phyloP scores from a whole-genome alignment of 1,140 invertebrate genomes.

The Globodera rostochiensis region DNA sequence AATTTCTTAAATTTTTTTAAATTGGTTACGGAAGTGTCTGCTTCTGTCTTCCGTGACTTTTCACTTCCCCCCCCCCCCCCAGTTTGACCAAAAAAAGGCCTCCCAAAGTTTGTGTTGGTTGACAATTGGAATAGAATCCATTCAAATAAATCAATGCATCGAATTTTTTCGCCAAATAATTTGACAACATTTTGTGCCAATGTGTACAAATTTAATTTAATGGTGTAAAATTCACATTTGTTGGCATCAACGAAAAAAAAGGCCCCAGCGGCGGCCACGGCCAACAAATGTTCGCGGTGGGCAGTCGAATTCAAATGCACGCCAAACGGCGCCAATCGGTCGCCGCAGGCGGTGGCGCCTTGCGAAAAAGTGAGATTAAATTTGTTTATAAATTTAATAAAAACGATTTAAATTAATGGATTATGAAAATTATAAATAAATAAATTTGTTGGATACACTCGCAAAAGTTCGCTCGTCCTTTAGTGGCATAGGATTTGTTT shows the following conservation, averaged over 20 bases:
- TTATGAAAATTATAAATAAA: too few species aligned
- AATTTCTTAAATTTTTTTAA: background rate
- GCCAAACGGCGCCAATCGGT: slow-evolving; percentile 10
- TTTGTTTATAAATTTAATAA: too few species aligned
- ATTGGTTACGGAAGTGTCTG: background rate
- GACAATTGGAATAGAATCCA: background rate
- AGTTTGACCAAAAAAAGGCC: too few species aligned
- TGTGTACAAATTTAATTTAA: background rate
- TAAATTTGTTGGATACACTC: too few species aligned
- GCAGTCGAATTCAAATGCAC: slow-evolving; percentile 6
- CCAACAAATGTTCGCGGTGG: slow-evolving; percentile 6
- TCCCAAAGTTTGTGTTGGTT: too few species aligned
- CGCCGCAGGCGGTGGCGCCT: background rate
- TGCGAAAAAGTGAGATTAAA: background rate
- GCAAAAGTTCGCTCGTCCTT: too few species aligned
- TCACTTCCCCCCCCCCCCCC: background rate
- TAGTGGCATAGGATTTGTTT: too few species aligned
- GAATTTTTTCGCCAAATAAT: background rate
- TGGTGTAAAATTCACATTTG: background rate
- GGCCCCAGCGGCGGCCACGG: background rate
- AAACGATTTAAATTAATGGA: too few species aligned
- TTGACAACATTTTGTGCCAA: background rate
- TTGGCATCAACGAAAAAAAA: background rate
- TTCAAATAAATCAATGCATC: background rate
- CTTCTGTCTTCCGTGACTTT: background rate